Evolutionary conservation across 1,140 invertebrate genomes (phyloP), one percentile per base, ranked within the genome.

Genomic region (Bombus pascuorum): DNA sequence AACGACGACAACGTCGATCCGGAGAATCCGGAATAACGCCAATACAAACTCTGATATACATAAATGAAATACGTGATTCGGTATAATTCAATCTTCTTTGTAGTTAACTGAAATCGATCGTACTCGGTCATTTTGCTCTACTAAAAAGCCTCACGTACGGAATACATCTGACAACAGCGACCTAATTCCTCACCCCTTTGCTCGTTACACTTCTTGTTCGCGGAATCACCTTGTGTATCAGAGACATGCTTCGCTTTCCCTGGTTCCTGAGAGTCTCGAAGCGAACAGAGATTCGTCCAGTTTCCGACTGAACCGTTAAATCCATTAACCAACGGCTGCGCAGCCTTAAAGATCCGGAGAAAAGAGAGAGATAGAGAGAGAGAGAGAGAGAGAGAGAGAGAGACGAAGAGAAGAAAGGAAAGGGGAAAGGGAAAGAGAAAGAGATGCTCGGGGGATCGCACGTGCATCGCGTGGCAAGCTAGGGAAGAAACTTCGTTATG

Each of bases 401-500:
- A 5, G 28, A 13, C 10, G 28, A 62, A 62, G 71, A 59, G 66
- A 65, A 70, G 81, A 68, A 75, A 32, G 44, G 28, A n/a, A 37
- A 25, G n/a, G 74, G 8, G 47, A 32, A 42, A 42, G n/a, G 13
- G 1, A 13, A 9, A 25, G 47, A 75, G 34, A 62, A 59, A 65
- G 74, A 82, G 9, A 53, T 25, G 57, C 81, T 87, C 81, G 68
- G 65, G 65, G 53, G 88, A 89, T 87, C 84, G 86, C 87, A 86
- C 88, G 88, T 88, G 88, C 88, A 86, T 89, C 85, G 88, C 84
- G 87, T 90, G 86, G 72, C 81, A 81, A 89, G 34, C 44, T 44
- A 39, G 42, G 9, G 65, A 89, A 82, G 87, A 89, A 90, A 90
- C 88, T 89, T 90, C 81, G 88, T 90, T 90, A 89, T 89, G 87